Evolutionary conservation across 2,888 invertebrate species (phyloP).

Genomic region (Ophioninae sp.): DNA sequence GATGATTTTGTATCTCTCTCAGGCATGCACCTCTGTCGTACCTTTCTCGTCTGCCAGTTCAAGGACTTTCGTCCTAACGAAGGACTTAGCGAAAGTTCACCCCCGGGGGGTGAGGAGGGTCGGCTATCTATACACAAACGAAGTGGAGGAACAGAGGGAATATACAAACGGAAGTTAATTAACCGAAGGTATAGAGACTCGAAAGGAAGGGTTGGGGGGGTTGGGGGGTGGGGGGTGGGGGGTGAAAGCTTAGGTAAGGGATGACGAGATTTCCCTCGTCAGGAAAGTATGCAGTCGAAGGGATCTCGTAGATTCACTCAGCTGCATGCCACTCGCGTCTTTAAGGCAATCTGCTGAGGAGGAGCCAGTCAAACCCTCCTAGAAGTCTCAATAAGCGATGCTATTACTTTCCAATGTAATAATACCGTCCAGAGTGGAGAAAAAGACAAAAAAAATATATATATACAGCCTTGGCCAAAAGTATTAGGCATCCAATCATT

Average conservation of each 20-base stretch:
- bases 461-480: too few relatives aligned
- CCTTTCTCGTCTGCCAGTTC: constrained; percentile 48
- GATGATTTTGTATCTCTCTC: not conserved
- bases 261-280: not conserved
- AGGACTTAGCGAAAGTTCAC: constrained; percentile 59
- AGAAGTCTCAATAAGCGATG: constrained; percentile 57
- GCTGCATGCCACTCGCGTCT: constrained; percentile 56
- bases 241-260: constrained; percentile 7
- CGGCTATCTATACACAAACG: constrained; percentile 23
- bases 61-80: constrained; percentile 59
- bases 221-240: constrained; percentile 12
- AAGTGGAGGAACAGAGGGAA: constrained; percentile 54
- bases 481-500: too few relatives aligned
- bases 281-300: constrained; percentile 38
- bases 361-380: constrained; percentile 55
- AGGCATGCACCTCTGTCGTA: not conserved
- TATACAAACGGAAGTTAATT: constrained; percentile 65
- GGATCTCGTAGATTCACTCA: constrained; percentile 48
- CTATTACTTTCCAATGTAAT: constrained; percentile 41
- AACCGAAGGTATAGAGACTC: constrained; percentile 51
- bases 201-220: not conserved
- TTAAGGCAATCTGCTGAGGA: constrained; percentile 53
- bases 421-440: constrained; percentile 29
- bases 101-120: constrained; percentile 32
- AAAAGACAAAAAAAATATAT: constrained; percentile 4